Evolutionary conservation across 2,888 invertebrate species (phyloP).

Genomic region (Octonoba sinensis): DNA sequence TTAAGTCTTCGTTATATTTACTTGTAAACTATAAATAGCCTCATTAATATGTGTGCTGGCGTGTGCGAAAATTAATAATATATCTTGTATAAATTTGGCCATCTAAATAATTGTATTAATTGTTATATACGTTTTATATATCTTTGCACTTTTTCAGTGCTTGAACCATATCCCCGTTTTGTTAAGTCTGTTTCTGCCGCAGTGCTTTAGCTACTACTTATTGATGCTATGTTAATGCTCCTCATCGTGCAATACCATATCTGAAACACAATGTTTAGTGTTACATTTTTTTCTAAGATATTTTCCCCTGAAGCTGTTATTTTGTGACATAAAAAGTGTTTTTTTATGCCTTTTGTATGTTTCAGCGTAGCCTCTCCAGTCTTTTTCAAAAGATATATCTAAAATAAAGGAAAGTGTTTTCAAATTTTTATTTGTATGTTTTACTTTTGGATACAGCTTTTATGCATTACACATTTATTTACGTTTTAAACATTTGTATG

Average conservation of each 20-base stretch:
- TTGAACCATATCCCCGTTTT: slow-evolving; percentile 48
- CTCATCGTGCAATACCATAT: slow-evolving; percentile 59
- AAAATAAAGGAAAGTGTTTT: slow-evolving; percentile 60
- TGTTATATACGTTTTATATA: slow-evolving; percentile 31
- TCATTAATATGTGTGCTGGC: slow-evolving; percentile 1
- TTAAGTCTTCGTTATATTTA: no score
- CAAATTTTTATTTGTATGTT: slow-evolving; percentile 30
- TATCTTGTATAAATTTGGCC: slow-evolving; percentile 12
- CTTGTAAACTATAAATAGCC: no score
- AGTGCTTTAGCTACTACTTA: slow-evolving; percentile 48
- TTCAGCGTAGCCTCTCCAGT: slow-evolving; percentile 61
- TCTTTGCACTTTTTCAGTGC: slow-evolving; percentile 49
- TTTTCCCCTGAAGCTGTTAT: slow-evolving; percentile 61
- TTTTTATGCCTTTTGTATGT: slow-evolving; percentile 62
- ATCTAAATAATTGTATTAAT: slow-evolving; percentile 11
- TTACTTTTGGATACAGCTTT: background rate
- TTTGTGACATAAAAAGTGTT: slow-evolving; percentile 59
- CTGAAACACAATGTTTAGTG: slow-evolving; percentile 53
- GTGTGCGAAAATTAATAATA: slow-evolving; percentile 16
- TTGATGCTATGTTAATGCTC: slow-evolving; percentile 49
- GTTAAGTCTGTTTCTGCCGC: slow-evolving; percentile 30
- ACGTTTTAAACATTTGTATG: no score
- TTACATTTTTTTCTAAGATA: slow-evolving; percentile 48
- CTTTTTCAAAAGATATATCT: slow-evolving; percentile 62
- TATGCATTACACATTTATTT: background rate